Evolutionary conservation across 2,888 invertebrate genomes (phyloP), one percentile per base, ranked within the genome.

Genomic region (Acanthococcus lagerstroemiae): DNA sequence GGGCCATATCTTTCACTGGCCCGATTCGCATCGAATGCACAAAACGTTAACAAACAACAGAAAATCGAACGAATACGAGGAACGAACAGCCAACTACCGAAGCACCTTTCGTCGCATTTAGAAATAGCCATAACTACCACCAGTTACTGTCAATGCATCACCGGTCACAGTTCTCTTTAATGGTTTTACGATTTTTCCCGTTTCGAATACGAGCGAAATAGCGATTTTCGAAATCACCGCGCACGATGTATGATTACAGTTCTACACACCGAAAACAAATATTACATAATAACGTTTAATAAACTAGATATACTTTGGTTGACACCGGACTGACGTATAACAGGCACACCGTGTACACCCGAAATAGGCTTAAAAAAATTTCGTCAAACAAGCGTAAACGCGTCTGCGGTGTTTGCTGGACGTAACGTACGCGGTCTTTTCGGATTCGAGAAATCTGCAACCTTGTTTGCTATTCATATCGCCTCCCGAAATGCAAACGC

Each of bases 71-170:
- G 50, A 19, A 50, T 27, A 44, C 63, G 22, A 54, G 63, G 54
- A 63, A 54, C 54, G 17, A 54, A 54, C 63, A 63, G 52, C 63
- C 52, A 52, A 63, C 63, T 61, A 61, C 50, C 61, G 50, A 61
- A 61, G 27, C 25, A 61, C 50, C 27, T 46, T 30, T 61, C 50
- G 50, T 21, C 50, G 48, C 27, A 63, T 52, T 63, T 63, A 63
- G 30, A 30, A 52, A 54, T 52, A 63, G 63, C 63, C 63, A 63
- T 63, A 63, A 63, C 52, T 27, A 60, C 21, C 30, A 7, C 26
- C 22, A 54, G 22, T 22, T 22, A 25, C 12, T 22, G 15, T 58
- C 25, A 58, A 26, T 25, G 19, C 58, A 58, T 58, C 17, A 58
- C 58, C 15, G 55, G 27, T 19, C 24, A 17, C 50, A 50, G 50